Base-by-base conservation (phyloP, 2,797 vertebrate species). In the Anguilla obscura region DNA sequence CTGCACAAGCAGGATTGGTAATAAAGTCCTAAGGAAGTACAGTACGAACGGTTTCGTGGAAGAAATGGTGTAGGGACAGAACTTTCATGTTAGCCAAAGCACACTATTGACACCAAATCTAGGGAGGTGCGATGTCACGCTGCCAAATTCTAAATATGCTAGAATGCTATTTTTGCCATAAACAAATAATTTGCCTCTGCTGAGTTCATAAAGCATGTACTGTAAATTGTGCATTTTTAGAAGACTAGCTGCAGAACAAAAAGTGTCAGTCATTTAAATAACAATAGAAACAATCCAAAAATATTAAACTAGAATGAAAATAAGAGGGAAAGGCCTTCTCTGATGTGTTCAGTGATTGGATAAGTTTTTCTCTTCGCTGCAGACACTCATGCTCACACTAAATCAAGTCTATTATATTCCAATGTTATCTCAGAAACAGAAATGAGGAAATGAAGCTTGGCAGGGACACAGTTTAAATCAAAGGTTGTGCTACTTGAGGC, bases 401-500 rank as follows among this genome's bases (percentile, higher is more conserved):
- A 40, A 76, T 36, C 14, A 18, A 14, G 40, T n/a, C 63, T 7
- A 5, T 71, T 30, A 33, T 12, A 74, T 33, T 74, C n/a, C 30
- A 30, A 74, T 36, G 69, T 74, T 74, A 74, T 27, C 63, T 66
- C 14, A 69, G n/a, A 69, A 9, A 2, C 66, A 33, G 9, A 33
- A 30, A 66, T n/a, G 9, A 76, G 21, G 71, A 36, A 36, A 76
- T 18, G 7, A 76, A 30, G 9, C 33, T 76, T 40, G 33, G 27
- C n/a, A 16, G 71, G 33, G 71, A 76, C 33, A 3, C 0, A 40
- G 33, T 48, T 79, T 40, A 71, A 16, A 52, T 74, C 33, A 87
- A 8, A 88, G 87, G 27, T 82, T 18, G 69, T 71, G 84, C 56
- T 60, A 52, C 50, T 56, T 63, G 63, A 3, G 76, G 27, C 54